Evolutionary conservation across 2,797 vertebrate genomes (phyloP).

Genomic region (Melanotaenia parkinsoni): DNA sequence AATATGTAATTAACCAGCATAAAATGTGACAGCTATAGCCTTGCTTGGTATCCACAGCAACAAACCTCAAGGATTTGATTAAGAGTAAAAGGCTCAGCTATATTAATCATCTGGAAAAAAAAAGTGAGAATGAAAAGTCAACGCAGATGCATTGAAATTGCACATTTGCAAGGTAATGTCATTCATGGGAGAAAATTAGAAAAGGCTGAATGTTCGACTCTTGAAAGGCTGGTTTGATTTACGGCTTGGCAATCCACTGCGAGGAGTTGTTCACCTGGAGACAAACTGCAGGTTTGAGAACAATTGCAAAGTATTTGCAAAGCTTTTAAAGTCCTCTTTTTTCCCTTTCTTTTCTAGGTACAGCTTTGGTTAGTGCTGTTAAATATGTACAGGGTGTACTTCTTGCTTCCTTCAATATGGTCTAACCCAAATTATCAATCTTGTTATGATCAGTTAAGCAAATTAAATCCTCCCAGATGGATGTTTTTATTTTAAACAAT

Average conservation of each 20-base stretch:
- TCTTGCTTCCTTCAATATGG: background rate
- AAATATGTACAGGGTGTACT: background rate
- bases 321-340: no score
- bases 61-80: slow-evolving; percentile 25
- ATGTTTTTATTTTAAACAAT: slow-evolving; percentile 1
- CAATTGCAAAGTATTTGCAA: background rate
- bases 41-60: slow-evolving; percentile 45
- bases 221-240: background rate
- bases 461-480: background rate
- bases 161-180: slow-evolving; percentile 40
- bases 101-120: slow-evolving; percentile 27
- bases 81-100: slow-evolving; percentile 24
- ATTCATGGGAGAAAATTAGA: slow-evolving; percentile 33
- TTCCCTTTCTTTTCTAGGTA: background rate
- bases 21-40: background rate
- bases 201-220: slow-evolving; percentile 22
- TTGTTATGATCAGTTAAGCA: background rate
- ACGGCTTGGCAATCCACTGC: background rate
- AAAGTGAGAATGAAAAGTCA: slow-evolving; percentile 25
- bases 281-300: background rate
- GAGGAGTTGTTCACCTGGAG: background rate
- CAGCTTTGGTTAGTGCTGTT: background rate
- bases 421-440: background rate
- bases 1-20: slow-evolving; percentile 21
- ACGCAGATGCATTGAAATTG: slow-evolving; percentile 33